Base-by-base conservation (phyloP, 2,888 invertebrate genomes). In the Heterodera filipjevi region DNA sequence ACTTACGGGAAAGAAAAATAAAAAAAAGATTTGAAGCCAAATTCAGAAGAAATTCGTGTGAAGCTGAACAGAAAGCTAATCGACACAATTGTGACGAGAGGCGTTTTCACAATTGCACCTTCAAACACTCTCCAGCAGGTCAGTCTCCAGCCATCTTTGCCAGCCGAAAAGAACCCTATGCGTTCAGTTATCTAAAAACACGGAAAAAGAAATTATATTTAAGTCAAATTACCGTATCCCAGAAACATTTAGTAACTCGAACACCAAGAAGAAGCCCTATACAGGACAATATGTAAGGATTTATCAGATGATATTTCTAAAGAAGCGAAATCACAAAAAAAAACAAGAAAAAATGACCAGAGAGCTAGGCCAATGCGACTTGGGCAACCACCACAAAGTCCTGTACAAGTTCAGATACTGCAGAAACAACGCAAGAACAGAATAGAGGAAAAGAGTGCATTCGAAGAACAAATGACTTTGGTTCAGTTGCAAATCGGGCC, bases 301-400 rank as follows among this genome's bases (percentile, higher is more conserved):
- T 96, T 87, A 98, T 96, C 84, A 97, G 91, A 90, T 97, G 94
- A 90, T 95, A 94, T 90, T 96, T 96, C 96, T 97, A 92, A 82
- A 93, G 93, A 12, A 8, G 27, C 6, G 27, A 6, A n/a, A 59
- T 19, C 10, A 27, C n/a, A n/a, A 66, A 30, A 10, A 5, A 49
- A 14, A 35, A 33, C 33, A 59, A 32, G 16, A 66, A 71, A 77
- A 64, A 72, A 16, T 91, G 91, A 96, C 96, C 93, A 97, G 92
- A 80, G 94, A 93, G 89, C 95, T 94, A 87, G 93, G 93, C 80
- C 93, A 94, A 89, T 95, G 93, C 0, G 96, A 95, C 89, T 96
- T 93, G 0, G 96, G 95, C 76, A 97, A 90, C 98, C 98, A 99
- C 96, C 96, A 99, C 22, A 95, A 94, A 2, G 95, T 96, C 85